phyloP scores from a whole-genome alignment of 2,888 invertebrate genomes.

The Netelia virgata region DNA sequence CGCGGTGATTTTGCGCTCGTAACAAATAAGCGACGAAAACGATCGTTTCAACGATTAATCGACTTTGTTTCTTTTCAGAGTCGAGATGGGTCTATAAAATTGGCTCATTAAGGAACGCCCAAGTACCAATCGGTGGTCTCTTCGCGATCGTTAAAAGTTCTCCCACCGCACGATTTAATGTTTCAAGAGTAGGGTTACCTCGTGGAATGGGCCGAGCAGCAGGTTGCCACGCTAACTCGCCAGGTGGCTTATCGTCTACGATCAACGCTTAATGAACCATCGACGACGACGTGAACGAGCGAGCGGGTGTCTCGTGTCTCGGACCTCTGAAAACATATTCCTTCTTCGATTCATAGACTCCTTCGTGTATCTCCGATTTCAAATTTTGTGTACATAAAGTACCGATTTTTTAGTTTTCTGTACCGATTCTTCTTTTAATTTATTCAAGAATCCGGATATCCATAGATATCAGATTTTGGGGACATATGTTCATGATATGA shows the following conservation, averaged over 20 bases:
- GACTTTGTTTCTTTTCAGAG: slow-evolving; percentile 72
- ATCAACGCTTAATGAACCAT: slow-evolving; percentile 61
- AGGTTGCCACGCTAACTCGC: slow-evolving; percentile 16
- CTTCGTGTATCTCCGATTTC: neutral
- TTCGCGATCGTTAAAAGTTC: slow-evolving; percentile 74
- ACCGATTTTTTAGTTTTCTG: neutral
- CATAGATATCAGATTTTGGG: too few relatives aligned
- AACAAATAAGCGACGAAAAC: slow-evolving; percentile 38
- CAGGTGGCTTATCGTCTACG: slow-evolving; percentile 53
- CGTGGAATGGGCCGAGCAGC: slow-evolving; percentile 34
- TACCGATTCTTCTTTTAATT: neutral
- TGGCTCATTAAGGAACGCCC: slow-evolving; percentile 78
- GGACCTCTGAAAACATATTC: slow-evolving; percentile 10
- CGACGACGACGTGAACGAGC: slow-evolving; percentile 51
- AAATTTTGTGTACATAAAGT: neutral
- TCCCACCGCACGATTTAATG: slow-evolving; percentile 43
- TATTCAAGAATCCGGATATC: too few relatives aligned
- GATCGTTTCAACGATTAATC: slow-evolving; percentile 74
- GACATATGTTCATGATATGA: too few relatives aligned
- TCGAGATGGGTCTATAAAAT: slow-evolving; percentile 76
- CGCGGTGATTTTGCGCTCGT: slow-evolving; percentile 29
- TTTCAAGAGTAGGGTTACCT: slow-evolving; percentile 24
- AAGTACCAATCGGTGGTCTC: slow-evolving; percentile 73
- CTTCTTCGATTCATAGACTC: slow-evolving; percentile 18
- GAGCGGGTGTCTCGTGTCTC: neutral